Percentiles rank a stretch among this genome's conserved stretches.
These are phyloP conservation scores for Capricornis sumatraensis DNA, from an alignment of 2,113 vertebrate genomes.

Conservation along the genomic window DNA sequence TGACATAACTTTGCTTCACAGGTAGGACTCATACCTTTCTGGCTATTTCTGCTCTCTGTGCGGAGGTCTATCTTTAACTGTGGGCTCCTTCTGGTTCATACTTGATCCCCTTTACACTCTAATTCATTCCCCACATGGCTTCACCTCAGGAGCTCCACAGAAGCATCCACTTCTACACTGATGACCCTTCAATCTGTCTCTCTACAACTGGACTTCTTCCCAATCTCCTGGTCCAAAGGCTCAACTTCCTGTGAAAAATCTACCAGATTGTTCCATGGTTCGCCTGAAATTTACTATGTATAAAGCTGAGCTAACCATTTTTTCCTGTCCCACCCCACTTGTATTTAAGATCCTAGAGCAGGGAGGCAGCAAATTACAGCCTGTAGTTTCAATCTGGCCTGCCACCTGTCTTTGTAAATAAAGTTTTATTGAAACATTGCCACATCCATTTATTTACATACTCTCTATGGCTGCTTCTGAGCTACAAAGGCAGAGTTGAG, in stretches of 20 bases:
- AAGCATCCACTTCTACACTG: background rate
- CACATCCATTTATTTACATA: background rate
- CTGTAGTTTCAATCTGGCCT: background rate
- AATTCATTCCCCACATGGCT: background rate
- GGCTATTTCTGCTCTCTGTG: background rate
- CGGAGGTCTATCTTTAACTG: background rate
- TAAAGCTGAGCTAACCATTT: conserved; percentile 37
- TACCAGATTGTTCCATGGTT: background rate
- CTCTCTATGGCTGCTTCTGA: background rate
- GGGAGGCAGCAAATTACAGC: background rate
- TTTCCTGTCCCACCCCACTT: background rate
- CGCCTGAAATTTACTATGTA: conserved; percentile 2
- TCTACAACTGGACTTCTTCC: background rate
- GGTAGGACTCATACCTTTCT: background rate
- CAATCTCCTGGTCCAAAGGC: background rate
- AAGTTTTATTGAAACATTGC: background rate
- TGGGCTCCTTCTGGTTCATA: background rate
- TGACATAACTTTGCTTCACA: background rate
- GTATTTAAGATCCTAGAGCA: background rate
- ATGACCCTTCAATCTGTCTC: conserved; percentile 30
- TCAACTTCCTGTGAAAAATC: conserved; percentile 4
- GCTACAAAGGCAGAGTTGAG: background rate
- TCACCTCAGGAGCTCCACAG: background rate
- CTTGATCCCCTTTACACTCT: background rate
- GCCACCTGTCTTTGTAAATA: background rate